Conservation (phyloP, 2,113 vertebrate genomes). For the Zingel zingel region DNA sequence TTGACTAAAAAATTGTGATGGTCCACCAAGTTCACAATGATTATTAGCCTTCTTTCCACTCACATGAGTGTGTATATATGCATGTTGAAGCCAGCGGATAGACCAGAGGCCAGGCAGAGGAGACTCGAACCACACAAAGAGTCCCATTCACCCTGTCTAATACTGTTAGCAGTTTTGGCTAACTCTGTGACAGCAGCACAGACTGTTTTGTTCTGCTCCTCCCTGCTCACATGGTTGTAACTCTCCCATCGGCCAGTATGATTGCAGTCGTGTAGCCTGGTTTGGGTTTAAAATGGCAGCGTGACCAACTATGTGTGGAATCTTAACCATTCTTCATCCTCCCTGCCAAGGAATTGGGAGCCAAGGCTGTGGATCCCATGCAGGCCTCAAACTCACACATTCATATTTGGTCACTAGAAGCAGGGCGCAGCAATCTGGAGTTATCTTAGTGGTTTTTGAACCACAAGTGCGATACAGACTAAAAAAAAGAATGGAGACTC, state of each 20-base stretch:
- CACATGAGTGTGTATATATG: conserved; percentile 3
- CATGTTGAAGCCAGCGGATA: conserved; percentile 10
- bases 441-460: conserved; percentile 55
- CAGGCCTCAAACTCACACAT: conserved; percentile 70
- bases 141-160: conserved; percentile 71
- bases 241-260: conserved; percentile 58
- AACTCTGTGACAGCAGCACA: conserved; percentile 56
- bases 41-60: background rate
- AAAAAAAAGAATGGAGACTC: conserved; percentile 17
- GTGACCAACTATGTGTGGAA: conserved; percentile 86
- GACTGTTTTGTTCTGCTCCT: conserved; percentile 53
- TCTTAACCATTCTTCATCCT: conserved; percentile 79
- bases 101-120: conserved; percentile 32
- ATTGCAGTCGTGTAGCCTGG: conserved; percentile 64
- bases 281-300: conserved; percentile 83
- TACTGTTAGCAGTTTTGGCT: conserved; percentile 40
- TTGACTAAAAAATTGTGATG: background rate
- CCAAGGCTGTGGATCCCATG: conserved; percentile 68
- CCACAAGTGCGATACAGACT: conserved; percentile 37
- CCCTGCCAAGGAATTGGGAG: conserved; percentile 66
- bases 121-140: conserved; percentile 69
- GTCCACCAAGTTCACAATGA: conserved; percentile 1
- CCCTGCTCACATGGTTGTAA: conserved; percentile 60
- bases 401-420: conserved; percentile 77
- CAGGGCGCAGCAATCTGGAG: conserved; percentile 48